phyloP scores from a whole-genome alignment of 2,888 invertebrate species.

The Cataglyphis livida region DNA sequence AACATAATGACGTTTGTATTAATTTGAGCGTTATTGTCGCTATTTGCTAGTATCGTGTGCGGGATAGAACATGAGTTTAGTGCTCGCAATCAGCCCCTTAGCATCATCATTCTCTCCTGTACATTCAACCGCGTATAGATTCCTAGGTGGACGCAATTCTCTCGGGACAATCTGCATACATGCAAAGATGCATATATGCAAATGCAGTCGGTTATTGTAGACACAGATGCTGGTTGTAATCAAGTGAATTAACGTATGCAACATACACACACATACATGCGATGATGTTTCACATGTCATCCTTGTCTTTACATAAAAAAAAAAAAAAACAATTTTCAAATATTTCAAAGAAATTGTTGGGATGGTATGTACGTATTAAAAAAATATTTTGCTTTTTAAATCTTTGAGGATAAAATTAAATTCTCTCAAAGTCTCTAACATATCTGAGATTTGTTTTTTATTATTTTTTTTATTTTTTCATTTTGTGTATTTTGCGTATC shows the following conservation, averaged over 20 bases:
- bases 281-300: conserved; percentile 8
- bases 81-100: conserved; percentile 35
- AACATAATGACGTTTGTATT: neutral
- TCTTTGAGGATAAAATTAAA: neutral
- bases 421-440: neutral
- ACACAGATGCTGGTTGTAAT: conserved; percentile 37
- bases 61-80: conserved; percentile 12
- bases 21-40: neutral
- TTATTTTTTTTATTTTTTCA: neutral
- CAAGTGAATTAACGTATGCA: conserved; percentile 34
- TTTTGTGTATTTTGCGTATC: no score
- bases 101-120: conserved; percentile 47
- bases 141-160: conserved; percentile 52
- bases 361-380: neutral
- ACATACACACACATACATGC: neutral
- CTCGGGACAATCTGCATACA: conserved; percentile 54
- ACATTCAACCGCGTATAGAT: conserved; percentile 33
- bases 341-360: neutral
- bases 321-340: conserved; percentile 13
- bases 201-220: conserved; percentile 40
- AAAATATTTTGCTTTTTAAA: neutral
- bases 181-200: conserved; percentile 51
- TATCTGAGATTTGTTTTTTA: neutral
- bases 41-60: conserved; percentile 3
- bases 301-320: neutral